Evolutionary conservation across 2,888 invertebrate genomes (phyloP).

Genomic region (Melinaea marsaeus): DNA sequence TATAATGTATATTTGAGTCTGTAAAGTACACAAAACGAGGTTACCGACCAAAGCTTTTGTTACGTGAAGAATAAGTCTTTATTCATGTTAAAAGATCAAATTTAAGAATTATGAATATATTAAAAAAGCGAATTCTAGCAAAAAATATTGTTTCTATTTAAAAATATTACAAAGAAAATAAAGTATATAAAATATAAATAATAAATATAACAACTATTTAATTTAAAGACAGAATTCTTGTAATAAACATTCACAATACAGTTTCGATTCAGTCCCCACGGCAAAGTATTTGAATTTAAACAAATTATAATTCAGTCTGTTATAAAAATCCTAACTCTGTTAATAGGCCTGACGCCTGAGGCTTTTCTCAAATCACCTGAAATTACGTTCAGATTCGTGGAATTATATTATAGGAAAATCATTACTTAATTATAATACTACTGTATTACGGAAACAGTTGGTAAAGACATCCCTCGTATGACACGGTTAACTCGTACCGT

Average conservation of each 20-base stretch:
- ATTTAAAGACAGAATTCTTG: too few species aligned
- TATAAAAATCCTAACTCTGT: background rate
- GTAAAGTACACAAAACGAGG: constrained; percentile 12
- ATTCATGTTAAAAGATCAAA: background rate
- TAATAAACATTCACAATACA: too few species aligned
- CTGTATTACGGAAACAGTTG: constrained; percentile 37
- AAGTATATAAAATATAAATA: too few species aligned
- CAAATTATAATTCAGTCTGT: background rate
- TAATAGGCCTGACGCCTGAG: too few species aligned
- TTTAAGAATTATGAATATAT: background rate
- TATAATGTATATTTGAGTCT: constrained; percentile 17
- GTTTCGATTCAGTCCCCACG: too few species aligned
- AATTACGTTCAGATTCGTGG: too few species aligned
- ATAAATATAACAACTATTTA: too few species aligned
- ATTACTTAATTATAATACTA: background rate
- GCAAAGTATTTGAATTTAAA: too few species aligned
- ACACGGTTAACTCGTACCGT: too few species aligned
- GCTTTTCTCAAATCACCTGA: too few species aligned
- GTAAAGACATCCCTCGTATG: too few species aligned
- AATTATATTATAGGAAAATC: background rate
- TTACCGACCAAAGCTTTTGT: constrained; percentile 11
- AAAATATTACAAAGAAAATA: too few species aligned
- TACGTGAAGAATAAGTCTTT: constrained; percentile 9
- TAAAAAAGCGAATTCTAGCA: background rate
- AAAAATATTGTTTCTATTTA: background rate